Percentiles rank a stretch among this genome's conserved stretches.
Evolutionary conservation across 1,140 invertebrate species (phyloP).

Genomic region (Drosophila kohkoa): DNA sequence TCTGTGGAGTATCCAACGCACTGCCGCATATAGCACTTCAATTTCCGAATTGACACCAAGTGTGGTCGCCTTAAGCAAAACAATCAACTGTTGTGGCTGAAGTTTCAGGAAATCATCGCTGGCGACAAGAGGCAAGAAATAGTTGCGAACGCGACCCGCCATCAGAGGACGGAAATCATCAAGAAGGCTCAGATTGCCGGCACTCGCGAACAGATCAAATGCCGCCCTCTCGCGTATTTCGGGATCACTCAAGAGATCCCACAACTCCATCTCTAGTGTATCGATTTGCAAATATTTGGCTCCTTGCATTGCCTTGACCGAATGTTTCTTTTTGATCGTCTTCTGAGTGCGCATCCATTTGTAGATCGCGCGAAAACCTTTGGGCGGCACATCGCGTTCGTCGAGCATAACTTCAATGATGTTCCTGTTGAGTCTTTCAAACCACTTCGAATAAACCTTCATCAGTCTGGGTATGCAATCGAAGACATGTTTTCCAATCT

Average conservation of each 20-base stretch:
- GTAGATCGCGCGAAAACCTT: conserved; percentile 32
- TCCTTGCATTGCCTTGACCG: conserved; percentile 23
- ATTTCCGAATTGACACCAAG: conserved; percentile 54
- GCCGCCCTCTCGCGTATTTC: conserved; percentile 10
- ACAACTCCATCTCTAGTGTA: conserved; percentile 12
- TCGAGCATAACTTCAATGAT: background rate
- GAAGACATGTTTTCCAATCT: background rate
- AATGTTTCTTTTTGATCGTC: background rate
- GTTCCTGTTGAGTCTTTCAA: background rate
- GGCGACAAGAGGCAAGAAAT: conserved; percentile 45
- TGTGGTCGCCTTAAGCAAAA: conserved; percentile 1
- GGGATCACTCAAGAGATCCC: background rate
- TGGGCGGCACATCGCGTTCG: background rate
- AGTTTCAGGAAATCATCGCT: conserved; percentile 15
- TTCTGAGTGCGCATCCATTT: conserved; percentile 34
- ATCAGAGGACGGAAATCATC: background rate
- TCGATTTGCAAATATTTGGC: conserved; percentile 9
- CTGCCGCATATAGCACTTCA: conserved; percentile 47
- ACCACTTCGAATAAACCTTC: background rate
- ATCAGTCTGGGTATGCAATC: background rate
- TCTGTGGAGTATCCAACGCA: conserved; percentile 40
- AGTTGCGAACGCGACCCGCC: conserved; percentile 13
- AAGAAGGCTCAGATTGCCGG: background rate
- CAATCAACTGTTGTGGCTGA: background rate
- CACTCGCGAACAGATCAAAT: conserved; percentile 12